Evolutionary conservation across 2,113 vertebrate species (phyloP).

Genomic region (Elaphurus davidianus): DNA sequence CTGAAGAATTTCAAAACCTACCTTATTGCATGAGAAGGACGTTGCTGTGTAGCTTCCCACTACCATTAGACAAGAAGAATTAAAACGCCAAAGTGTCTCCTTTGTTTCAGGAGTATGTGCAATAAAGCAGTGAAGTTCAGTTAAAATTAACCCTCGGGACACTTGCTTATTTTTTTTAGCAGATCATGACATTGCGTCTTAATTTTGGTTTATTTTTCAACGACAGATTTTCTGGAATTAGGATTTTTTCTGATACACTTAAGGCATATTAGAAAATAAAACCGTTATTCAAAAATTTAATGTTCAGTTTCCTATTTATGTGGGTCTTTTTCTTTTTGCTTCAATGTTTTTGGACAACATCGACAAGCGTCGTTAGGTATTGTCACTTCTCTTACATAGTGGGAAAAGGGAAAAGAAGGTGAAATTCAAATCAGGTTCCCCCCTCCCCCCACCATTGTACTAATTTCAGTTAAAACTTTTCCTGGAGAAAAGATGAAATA

Average conservation of each 20-base stretch:
- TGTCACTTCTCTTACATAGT: not conserved
- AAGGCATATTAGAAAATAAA: slow-evolving; percentile 2
- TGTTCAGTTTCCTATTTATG: not conserved
- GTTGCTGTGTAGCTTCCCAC: not conserved
- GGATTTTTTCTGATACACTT: not conserved
- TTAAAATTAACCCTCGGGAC: not conserved
- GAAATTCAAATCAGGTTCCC: not conserved
- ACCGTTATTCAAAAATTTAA: not conserved
- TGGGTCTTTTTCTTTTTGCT: not conserved
- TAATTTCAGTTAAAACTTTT: not conserved
- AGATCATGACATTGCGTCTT: not conserved
- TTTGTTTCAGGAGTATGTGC: not conserved
- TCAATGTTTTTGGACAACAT: not conserved
- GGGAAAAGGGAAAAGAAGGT: not conserved
- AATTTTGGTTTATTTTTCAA: slow-evolving; percentile 13
- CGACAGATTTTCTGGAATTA: not conserved
- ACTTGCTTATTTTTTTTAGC: not conserved
- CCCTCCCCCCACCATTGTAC: not conserved
- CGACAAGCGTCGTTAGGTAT: not conserved
- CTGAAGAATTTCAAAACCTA: not conserved
- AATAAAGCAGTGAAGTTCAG: not conserved
- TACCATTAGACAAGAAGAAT: not conserved
- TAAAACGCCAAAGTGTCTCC: not conserved
- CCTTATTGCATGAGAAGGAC: slow-evolving; percentile 2
- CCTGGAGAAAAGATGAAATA: not conserved